Evolutionary conservation across 2,797 vertebrate species (phyloP).

Genomic region (Oryzias sinensis): DNA sequence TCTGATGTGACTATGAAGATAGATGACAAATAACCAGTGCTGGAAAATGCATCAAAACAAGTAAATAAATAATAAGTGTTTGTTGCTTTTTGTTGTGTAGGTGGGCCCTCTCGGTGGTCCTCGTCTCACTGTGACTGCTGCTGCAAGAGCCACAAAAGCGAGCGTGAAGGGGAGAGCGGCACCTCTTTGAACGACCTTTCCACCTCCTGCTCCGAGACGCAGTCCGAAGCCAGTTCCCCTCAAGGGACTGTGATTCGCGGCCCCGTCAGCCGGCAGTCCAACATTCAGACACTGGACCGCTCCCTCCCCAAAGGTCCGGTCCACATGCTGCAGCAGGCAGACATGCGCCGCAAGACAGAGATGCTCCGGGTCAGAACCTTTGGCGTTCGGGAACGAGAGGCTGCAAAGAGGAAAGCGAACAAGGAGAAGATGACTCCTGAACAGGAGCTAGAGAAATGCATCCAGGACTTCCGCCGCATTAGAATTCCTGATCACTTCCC

Average conservation of each 20-base stretch:
- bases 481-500: conserved; percentile 96
- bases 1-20: no score
- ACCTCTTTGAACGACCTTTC: conserved; percentile 97
- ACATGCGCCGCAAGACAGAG: conserved; percentile 92
- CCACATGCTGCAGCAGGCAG: conserved; percentile 87
- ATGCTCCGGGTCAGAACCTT: conserved; percentile 92
- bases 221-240: conserved; percentile 95
- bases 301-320: conserved; percentile 86
- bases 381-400: conserved; percentile 85
- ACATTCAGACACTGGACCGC: conserved; percentile 93
- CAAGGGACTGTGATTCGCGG: conserved; percentile 94
- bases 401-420: conserved; percentile 87
- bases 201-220: conserved; percentile 97
- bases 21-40: background rate
- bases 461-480: conserved; percentile 97
- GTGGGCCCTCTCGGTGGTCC: conserved; percentile 90
- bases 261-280: conserved; percentile 85
- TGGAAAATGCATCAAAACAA: conserved; percentile 6
- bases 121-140: conserved; percentile 96
- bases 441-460: conserved; percentile 96
- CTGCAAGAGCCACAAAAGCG: conserved; percentile 94
- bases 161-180: conserved; percentile 93
- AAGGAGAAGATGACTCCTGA: conserved; percentile 96
- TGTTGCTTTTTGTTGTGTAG: conserved; percentile 63
- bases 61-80: conserved; percentile 14